phyloP scores from a whole-genome alignment of 1,140 invertebrate species.

The Zaprionus lachaisei region DNA sequence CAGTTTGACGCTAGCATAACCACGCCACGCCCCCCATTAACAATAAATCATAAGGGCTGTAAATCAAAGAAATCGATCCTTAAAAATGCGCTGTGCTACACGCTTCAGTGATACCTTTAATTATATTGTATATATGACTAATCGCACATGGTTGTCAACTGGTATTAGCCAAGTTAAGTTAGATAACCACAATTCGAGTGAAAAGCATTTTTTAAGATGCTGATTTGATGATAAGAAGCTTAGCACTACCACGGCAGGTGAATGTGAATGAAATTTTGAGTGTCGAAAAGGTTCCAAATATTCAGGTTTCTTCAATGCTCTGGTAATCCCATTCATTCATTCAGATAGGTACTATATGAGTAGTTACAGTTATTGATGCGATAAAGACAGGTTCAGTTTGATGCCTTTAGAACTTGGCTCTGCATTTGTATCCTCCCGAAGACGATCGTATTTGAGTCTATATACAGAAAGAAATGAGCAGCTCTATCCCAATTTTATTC shows the following conservation, averaged over 20 bases:
- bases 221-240: neutral
- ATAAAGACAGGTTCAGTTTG: neutral
- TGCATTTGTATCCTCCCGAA: neutral
- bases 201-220: neutral
- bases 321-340: slow-evolving; percentile 7
- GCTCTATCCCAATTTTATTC: neutral
- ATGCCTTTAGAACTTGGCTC: neutral
- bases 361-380: neutral
- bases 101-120: neutral
- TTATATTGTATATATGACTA: neutral
- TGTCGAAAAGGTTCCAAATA: neutral
- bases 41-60: slow-evolving; percentile 14
- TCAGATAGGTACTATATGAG: neutral
- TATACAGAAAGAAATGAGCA: neutral
- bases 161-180: neutral
- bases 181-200: slow-evolving; percentile 16
- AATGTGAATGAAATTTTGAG: neutral
- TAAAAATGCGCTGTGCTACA: neutral
- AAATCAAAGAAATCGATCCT: slow-evolving; percentile 26
- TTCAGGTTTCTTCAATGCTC: neutral
- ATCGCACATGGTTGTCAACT: slow-evolving; percentile 6
- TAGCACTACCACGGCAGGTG: neutral
- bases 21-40: neutral
- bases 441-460: neutral
- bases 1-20: neutral